Base-by-base conservation (phyloP, 2,888 invertebrate genomes). In the Drosophila paramelanica region DNA sequence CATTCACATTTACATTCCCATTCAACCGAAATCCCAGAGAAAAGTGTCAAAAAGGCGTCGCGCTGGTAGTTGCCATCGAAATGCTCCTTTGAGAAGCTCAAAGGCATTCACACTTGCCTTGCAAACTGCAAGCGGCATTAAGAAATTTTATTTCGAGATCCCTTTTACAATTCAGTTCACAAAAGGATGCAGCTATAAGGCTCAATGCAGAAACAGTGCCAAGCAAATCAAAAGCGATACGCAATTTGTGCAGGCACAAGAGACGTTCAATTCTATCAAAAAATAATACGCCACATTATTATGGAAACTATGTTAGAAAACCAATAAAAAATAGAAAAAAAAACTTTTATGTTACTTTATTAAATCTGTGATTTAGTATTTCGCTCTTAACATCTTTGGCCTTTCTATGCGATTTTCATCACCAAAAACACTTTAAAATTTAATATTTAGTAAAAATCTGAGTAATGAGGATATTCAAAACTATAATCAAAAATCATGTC, bases 31-130 rank as follows among this genome's bases (percentile, higher is more conserved):
- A 62, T 64, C 46, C 14, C 43, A 58, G 42, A 38, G 70, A 59
- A 59, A 65, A 59, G 52, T 70, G 73, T 76, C 73, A 60, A 69
- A 61, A 56, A 20, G 41, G 41, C 47, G 39, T 42, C 14, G 14
- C 20, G n/a, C 39, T 42, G 50, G 20, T 20, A n/a, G n/a, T 23
- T 23, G 20, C 33, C 20, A 11, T 23, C 53, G 20, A 66, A 53
- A 66, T 38, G 11, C 59, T 66, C 42, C 27, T 8, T 51, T 14
- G n/a, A 46, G 42, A 14, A 13, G 17, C 13, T 36, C 36, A 36
- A 36, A 36, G n/a, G 14, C 20, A 53, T 55, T 36, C 47, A 52
- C 1, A 47, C 17, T 38, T 23, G 23, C 43, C 36, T 39, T 36
- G 33, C 43, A 14, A 13, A 13, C n/a, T 52, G 39, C 39, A 43